Conservation (phyloP, 2,888 invertebrate species). For the Amphiduros pacificus region DNA sequence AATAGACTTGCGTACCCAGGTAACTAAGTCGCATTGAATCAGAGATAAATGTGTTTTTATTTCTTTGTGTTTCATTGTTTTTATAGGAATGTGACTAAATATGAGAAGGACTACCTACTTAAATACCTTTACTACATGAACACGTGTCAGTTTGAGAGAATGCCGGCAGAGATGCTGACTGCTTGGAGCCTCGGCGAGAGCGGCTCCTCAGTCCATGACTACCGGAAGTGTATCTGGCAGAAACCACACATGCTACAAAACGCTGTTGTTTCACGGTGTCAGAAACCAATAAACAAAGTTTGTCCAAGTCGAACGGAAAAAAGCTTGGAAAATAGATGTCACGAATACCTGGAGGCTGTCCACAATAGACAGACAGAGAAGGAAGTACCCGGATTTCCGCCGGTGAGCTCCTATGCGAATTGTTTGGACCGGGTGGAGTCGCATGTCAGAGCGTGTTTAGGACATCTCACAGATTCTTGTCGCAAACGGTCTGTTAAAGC, state of each 20-base stretch:
- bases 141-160: neutral
- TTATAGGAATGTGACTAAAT: neutral
- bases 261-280: too few relatives aligned
- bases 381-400: neutral
- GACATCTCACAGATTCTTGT: neutral
- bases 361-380: neutral
- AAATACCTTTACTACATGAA: neutral
- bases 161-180: neutral
- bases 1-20: too few relatives aligned
- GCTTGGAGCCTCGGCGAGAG: neutral
- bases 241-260: too few relatives aligned
- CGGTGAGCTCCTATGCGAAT: neutral
- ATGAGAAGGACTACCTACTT: neutral
- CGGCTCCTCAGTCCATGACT: too few relatives aligned
- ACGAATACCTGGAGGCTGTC: neutral
- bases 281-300: too few relatives aligned
- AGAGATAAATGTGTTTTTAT: too few relatives aligned
- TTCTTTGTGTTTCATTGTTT: too few relatives aligned
- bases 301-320: too few relatives aligned
- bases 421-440: neutral
- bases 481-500: neutral
- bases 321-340: neutral
- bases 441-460: neutral
- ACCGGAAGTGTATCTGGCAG: too few relatives aligned
- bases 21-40: too few relatives aligned